A percentile compares a stretch with the other conserved stretches of the same genome.
Conservation (phyloP, 2,888 invertebrate species). For the Abscondita cerata region DNA sequence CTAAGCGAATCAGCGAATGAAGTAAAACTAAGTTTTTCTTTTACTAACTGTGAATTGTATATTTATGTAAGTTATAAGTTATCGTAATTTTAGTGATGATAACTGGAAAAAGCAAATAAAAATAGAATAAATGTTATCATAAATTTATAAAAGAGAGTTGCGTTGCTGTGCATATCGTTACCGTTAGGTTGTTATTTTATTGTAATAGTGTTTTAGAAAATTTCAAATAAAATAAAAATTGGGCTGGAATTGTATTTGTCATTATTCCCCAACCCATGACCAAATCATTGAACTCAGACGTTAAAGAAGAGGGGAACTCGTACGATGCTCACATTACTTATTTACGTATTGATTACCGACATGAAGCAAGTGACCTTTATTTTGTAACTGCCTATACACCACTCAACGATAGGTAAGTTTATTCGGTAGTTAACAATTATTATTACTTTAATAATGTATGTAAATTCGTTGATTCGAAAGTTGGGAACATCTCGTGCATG, state of each 20-base stretch:
- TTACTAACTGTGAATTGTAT: constrained; percentile 36
- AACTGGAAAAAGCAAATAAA: constrained; percentile 31
- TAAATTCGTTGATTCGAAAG: no score
- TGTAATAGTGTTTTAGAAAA: constrained; percentile 37
- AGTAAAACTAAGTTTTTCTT: constrained; percentile 22
- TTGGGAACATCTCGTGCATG: no score
- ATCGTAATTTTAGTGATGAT: constrained; percentile 32
- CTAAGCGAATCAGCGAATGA: constrained; percentile 33
- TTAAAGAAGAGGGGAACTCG: constrained; percentile 7
- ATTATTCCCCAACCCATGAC: background rate
- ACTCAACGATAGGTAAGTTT: constrained; percentile 1
- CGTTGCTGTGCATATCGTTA: constrained; percentile 37
- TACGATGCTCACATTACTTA: constrained; percentile 2
- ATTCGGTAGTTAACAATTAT: background rate
- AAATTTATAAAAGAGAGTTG: constrained; percentile 38
- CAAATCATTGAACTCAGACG: constrained; percentile 3
- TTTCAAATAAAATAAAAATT: constrained; percentile 39
- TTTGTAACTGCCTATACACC: background rate
- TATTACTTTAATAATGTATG: no score
- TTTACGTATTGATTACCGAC: constrained; percentile 6
- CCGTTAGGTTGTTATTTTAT: constrained; percentile 45
- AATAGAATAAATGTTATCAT: constrained; percentile 39
- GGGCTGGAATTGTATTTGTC: constrained; percentile 40
- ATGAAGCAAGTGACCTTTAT: constrained; percentile 3
- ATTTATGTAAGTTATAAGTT: constrained; percentile 35